A percentile compares a stretch with the other conserved stretches of the same genome.
Conservation (phyloP, 2,888 invertebrate species). For the Mystacides longicornis region DNA sequence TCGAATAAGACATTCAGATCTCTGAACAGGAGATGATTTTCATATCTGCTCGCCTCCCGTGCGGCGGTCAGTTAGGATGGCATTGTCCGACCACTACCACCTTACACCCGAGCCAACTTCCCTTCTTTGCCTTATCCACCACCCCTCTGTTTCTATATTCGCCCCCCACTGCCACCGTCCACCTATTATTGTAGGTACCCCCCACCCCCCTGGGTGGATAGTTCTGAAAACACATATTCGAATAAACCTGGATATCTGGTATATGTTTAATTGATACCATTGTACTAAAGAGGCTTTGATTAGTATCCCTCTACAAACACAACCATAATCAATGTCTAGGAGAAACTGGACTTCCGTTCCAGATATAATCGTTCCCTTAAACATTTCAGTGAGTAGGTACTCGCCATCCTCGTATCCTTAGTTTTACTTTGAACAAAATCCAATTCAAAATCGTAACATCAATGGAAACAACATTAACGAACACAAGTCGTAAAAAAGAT, state of each 20-base stretch:
- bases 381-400: too few species aligned
- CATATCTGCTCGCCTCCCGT: conserved; percentile 25
- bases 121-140: background rate
- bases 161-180: conserved; percentile 5
- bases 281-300: too few species aligned
- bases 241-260: background rate
- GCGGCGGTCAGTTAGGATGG: conserved; percentile 26
- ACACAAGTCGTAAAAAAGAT: too few species aligned
- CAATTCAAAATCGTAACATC: too few species aligned
- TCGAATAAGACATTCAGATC: conserved; percentile 25
- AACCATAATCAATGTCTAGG: too few species aligned
- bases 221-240: background rate
- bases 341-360: too few species aligned
- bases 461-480: too few species aligned
- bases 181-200: conserved; percentile 5
- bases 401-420: too few species aligned
- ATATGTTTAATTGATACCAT: too few species aligned
- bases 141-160: background rate
- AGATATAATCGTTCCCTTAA: too few species aligned
- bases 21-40: conserved; percentile 27
- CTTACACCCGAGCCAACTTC: background rate
- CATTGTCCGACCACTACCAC: conserved; percentile 23
- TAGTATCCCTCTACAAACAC: too few species aligned
- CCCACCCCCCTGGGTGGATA: background rate
- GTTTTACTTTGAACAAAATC: too few species aligned